Base-by-base conservation (phyloP, 1,140 invertebrate genomes). In the Acyrthosiphon pisum region DNA sequence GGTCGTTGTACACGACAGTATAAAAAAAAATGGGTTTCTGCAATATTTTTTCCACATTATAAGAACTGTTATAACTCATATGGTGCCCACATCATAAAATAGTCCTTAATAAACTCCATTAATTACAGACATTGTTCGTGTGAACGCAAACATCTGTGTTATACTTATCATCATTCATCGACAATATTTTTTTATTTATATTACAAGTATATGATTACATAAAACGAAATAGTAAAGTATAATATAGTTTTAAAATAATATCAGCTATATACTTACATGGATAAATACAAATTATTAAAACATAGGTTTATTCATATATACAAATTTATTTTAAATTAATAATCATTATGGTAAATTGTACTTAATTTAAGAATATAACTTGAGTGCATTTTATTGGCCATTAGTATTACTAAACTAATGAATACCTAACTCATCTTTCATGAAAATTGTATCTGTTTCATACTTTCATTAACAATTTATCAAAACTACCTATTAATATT, bases 141-240 rank as follows among this genome's bases (percentile, higher is more conserved):
- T 68, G 60, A 68, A 68, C 14, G 30, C 14, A n/a, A 18, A 68
- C 60, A 68, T 68, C 60, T 68, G 60, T n/a, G 30, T 68, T n/a
- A 0, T 30, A 68, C 30, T 68, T 18, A n/a, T n/a, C 60, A 68
- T 68, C 60, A n/a, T 68, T 68, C 60, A 68, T 68, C 60, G 30
- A 68, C 60, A n/a, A 68, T n/a, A n/a, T 68, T n/a, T 60, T 60
- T 68, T 68, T 68, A 68, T 68, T 68, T 68, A 68, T 68, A 68
- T n/a, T 68, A 68, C 30, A 68, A 68, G 30, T 68, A n/a, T 68
- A 68, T n/a, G 0, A 68, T 53, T 68, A n/a, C 11, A n/a, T n/a
- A 68, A 68, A 68, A 68, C 30, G n/a, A 68, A 68, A n/a, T 68
- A 68, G 3, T 68, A n/a, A 68, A 68, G 6, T 9, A 14, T 14